Base-by-base conservation (phyloP, 2,888 invertebrate genomes). In the Cacoxenus indagator region DNA sequence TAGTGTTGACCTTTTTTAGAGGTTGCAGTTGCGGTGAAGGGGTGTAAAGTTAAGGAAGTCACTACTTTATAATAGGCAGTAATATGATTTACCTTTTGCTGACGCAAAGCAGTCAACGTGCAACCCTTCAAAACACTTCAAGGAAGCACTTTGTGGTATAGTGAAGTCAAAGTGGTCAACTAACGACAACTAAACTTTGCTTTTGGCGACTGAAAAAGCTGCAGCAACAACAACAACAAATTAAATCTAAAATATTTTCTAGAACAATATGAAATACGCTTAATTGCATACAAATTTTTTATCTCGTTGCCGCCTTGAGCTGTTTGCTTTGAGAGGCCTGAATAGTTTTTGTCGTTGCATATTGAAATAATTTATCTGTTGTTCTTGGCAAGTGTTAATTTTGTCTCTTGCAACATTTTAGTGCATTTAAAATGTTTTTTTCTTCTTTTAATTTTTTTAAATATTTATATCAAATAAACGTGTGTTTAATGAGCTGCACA, bases 311-410 rank as follows among this genome's bases (percentile, higher is more conserved):
- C 51, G 51, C 51, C 51, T 51, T 51, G 19, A 51, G 22, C 9
- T 51, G 17, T 48, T 54, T 54, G 26, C 24, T 54, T 54, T 54
- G 54, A 54, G 9, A 19, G 54, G 22, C 54, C 6, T 54, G 54
- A 22, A 54, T 54, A 54, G 54, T 54, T 51, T 54, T 54, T 37
- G 37, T n/a, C 46, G 19, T 19, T 54, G 54, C 22, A 54, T 54
- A 54, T 54, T 54, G 54, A 54, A 54, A 54, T 54, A 24, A 22
- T 54, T 54, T 54, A 26, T 19, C 5, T 31, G 19, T 59, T 27
- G 26, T 55, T 29, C n/a, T 57, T 29, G 57, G 57, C 31, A 57
- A 17, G 57, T 9, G 4, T 31, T 59, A 59, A 17, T 59, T 27
- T 17, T 29, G 22, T n/a, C 22, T 8, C 17, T 37, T 59, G 59